These are phyloP conservation scores for Pipistrellus kuhlii DNA, from an alignment of 2,797 vertebrate species.

Conservation along the genomic window DNA sequence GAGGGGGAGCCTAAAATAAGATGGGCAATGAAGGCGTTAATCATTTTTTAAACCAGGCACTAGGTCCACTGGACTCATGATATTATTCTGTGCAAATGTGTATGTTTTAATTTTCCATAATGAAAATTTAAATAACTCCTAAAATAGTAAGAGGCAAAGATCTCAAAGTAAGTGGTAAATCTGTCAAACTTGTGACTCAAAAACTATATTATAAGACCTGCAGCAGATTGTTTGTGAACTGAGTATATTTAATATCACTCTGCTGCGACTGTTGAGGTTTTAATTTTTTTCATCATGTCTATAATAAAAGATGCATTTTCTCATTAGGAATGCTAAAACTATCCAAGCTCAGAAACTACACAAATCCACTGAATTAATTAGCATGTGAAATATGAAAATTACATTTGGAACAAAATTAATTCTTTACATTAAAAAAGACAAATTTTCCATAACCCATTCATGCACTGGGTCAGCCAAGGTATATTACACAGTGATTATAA, in stretches of 20 bases:
- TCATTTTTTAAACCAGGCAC: background rate
- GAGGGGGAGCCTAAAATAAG: background rate
- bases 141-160: background rate
- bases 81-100: background rate
- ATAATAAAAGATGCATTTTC: constrained; percentile 42
- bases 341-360: constrained; percentile 28
- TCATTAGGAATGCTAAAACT: constrained; percentile 23
- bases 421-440: constrained; percentile 25
- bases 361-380: constrained; percentile 53
- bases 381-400: constrained; percentile 45
- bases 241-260: background rate
- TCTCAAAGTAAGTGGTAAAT: constrained; percentile 18
- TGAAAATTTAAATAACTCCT: background rate
- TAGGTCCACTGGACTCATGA: background rate
- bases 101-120: constrained; percentile 14
- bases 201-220: background rate
- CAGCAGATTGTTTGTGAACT: background rate
- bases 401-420: constrained; percentile 48
- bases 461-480: background rate
- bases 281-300: background rate
- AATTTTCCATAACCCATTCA: background rate
- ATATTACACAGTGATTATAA: background rate
- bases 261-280: background rate
- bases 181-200: background rate
- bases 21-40: background rate